Percentiles rank a stretch among this genome's conserved stretches.
Evolutionary conservation across 2,888 invertebrate species (phyloP).

Genomic region (Aporophyla lueneburgensis): DNA sequence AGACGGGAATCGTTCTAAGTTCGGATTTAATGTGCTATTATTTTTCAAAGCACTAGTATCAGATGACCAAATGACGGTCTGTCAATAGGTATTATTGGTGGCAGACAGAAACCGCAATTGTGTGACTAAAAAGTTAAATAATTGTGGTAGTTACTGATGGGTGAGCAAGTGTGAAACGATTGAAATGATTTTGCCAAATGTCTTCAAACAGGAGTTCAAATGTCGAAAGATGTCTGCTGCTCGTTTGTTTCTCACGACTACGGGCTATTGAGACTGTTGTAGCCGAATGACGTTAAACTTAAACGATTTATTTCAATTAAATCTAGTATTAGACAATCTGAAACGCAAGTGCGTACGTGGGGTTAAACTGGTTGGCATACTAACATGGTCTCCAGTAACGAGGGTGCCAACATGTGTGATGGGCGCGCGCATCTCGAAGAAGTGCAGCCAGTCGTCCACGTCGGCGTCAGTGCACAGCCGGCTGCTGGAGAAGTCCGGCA

Average conservation of each 20-base stretch:
- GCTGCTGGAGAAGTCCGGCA: constrained; percentile 97
- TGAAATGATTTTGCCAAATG: neutral
- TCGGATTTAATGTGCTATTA: neutral
- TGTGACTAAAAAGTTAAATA: neutral
- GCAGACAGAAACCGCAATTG: neutral
- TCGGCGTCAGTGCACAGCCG: constrained; percentile 94
- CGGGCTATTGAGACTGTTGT: neutral
- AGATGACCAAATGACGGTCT: neutral
- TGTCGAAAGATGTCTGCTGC: neutral
- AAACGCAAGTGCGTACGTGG: too few relatives aligned
- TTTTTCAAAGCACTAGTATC: neutral
- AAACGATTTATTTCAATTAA: too few relatives aligned
- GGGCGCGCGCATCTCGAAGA: constrained; percentile 97
- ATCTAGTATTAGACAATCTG: too few relatives aligned
- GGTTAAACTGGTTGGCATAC: constrained; percentile 30
- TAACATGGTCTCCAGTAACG: constrained; percentile 95
- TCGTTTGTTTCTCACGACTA: neutral
- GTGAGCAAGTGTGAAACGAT: too few relatives aligned
- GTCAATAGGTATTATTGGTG: neutral
- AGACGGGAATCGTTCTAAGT: neutral
- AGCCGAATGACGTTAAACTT: too few relatives aligned
- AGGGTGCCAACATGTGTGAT: constrained; percentile 97
- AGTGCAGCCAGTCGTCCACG: constrained; percentile 97
- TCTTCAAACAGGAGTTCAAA: neutral
- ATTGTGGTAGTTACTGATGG: neutral